Base-by-base conservation (phyloP, 2,797 vertebrate genomes). In the Sciurus vulgaris region DNA sequence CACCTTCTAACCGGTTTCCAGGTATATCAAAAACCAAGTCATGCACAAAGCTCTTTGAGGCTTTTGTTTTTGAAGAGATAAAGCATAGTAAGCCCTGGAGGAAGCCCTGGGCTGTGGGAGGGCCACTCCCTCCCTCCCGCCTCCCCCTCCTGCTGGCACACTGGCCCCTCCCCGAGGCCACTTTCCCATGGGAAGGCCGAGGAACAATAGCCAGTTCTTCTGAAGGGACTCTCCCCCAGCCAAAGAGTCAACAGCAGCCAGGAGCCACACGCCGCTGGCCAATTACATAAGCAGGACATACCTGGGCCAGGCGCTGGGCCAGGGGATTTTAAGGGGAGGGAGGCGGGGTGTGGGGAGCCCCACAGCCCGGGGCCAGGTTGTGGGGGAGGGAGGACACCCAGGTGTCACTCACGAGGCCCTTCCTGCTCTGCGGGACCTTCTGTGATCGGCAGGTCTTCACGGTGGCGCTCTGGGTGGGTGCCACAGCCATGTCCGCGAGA, bases 131-230 rank as follows among this genome's bases (percentile, higher is more conserved):
- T 14, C 72, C 51, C 96, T 94, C 70, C 96, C 97, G 30, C 97
- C 22, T 4, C 89, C 33, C 24, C 3, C 83, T 35, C 30, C 33
- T 12, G 56, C 89, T 4, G 44, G 94, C 51, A 38, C 63, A 0
- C 11, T 1, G 91, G 63, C 95, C 96, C 98, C 98, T 98, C 98
- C 98, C 98, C 96, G 91, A 51, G 47, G 92, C 98, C 95, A 95
- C 96, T 99, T 99, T 99, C 98, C 98, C 99, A 99, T 98, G 98
- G 99, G 99, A 99, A 99, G 98, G 89, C 98, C 97, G 98, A 97
- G 98, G 98, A 98, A 98, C 98, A 98, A 98, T 97, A 95, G 97
- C 97, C 97, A 96, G 97, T 98, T 98, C 98, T 98, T 98, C 97
- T 98, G 98, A 98, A 98, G 98, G 98, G 98, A 93, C 98, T 96